Percentiles rank a stretch among this genome's conserved stretches.
Evolutionary conservation across 2,888 invertebrate genomes (phyloP).

Genomic region (Nomada ruficornis): DNA sequence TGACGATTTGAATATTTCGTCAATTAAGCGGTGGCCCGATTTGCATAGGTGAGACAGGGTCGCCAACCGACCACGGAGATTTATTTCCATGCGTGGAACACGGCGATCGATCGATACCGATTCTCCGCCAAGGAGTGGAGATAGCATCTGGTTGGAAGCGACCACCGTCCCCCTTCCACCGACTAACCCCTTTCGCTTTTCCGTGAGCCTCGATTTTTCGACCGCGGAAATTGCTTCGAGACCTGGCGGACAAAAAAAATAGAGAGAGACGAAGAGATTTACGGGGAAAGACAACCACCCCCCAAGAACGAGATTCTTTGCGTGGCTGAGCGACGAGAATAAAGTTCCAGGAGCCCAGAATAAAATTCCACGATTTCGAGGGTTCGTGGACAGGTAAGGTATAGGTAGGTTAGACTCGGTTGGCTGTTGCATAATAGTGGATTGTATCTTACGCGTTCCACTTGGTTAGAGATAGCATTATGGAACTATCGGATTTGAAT

Average conservation of each 20-base stretch:
- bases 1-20: slow-evolving; percentile 80
- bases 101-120: slow-evolving; percentile 48
- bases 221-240: slow-evolving; percentile 35
- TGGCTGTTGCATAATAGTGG: neutral
- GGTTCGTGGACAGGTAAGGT: too few relatives aligned
- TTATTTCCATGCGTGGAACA: slow-evolving; percentile 54
- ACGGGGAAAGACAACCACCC: neutral
- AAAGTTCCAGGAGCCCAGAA: slow-evolving; percentile 44
- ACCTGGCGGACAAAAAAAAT: slow-evolving; percentile 3
- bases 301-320: slow-evolving; percentile 40
- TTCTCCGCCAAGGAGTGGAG: slow-evolving; percentile 18
- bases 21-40: slow-evolving; percentile 79
- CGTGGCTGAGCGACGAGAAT: slow-evolving; percentile 38
- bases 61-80: slow-evolving; percentile 65
- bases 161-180: too few relatives aligned
- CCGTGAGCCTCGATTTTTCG: slow-evolving; percentile 39
- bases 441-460: neutral
- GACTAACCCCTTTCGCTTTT: neutral
- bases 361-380: neutral
- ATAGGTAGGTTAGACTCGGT: neutral
- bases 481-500: neutral
- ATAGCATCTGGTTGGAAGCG: slow-evolving; percentile 39
- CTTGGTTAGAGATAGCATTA: too few relatives aligned
- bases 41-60: slow-evolving; percentile 80
- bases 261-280: neutral